Conservation (phyloP, 2,797 vertebrate genomes). For the Sebastes oblongus region DNA sequence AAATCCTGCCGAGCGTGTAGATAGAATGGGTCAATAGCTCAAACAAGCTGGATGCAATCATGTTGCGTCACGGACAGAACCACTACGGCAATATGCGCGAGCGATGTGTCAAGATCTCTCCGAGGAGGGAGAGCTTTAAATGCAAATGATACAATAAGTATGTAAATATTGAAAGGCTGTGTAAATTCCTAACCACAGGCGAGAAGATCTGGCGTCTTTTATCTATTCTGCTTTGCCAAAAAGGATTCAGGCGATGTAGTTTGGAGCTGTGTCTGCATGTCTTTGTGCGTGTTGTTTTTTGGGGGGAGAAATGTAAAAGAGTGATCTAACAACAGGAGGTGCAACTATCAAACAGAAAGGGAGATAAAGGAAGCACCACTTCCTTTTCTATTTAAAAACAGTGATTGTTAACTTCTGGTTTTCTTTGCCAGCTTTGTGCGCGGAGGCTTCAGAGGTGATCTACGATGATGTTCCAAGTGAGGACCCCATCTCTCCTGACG, state of each 20-base stretch:
- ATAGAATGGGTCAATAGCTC: conserved; percentile 69
- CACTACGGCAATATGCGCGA: conserved; percentile 25
- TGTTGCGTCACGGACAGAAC: conserved; percentile 45
- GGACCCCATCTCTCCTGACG: conserved; percentile 69
- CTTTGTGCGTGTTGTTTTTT: background rate
- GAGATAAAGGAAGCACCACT: background rate
- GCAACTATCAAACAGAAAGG: conserved; percentile 22
- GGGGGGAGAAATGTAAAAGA: conserved; percentile 16
- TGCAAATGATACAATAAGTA: conserved; percentile 30
- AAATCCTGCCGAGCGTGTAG: conserved; percentile 61
- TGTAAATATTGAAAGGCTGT: conserved; percentile 45
- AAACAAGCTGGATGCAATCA: conserved; percentile 65
- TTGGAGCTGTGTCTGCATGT: background rate
- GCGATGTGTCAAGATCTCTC: conserved; percentile 18
- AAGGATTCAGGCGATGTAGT: conserved; percentile 14
- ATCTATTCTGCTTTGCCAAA: conserved; percentile 18
- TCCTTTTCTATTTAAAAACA: conserved; percentile 1
- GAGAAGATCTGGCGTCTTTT: conserved; percentile 23
- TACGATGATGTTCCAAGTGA: conserved; percentile 94
- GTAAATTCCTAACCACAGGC: conserved; percentile 17
- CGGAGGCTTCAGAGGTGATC: conserved; percentile 84
- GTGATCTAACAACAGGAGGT: conserved; percentile 29
- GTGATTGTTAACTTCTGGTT: background rate
- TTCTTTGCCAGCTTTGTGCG: conserved; percentile 14
- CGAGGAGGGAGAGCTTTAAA: conserved; percentile 24